These are phyloP conservation scores for Sinohyriopsis cumingii DNA, from an alignment of 2,888 invertebrate species.

Conservation along the genomic window DNA sequence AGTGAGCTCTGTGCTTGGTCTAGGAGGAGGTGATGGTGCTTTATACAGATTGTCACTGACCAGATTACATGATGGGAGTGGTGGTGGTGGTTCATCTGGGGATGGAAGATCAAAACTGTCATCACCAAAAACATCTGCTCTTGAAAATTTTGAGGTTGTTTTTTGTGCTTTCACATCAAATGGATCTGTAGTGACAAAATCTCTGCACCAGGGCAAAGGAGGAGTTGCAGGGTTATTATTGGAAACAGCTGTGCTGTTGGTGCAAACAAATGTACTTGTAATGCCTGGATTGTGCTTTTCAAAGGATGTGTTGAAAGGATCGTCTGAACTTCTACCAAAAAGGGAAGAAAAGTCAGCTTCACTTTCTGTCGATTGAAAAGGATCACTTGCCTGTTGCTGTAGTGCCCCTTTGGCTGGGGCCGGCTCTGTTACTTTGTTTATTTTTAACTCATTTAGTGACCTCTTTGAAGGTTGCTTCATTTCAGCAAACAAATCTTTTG, in stretches of 20 bases:
- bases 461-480: conserved; percentile 46
- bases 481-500: conserved; percentile 58
- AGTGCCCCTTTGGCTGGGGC: conserved; percentile 16
- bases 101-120: conserved; percentile 44
- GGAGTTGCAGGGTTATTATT: too few species aligned
- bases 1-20: conserved; percentile 13
- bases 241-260: too few species aligned
- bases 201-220: too few species aligned
- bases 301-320: conserved; percentile 45
- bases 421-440: conserved; percentile 23
- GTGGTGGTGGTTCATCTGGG: conserved; percentile 53
- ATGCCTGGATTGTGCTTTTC: conserved; percentile 10
- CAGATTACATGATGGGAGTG: conserved; percentile 43
- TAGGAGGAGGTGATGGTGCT: conserved; percentile 46
- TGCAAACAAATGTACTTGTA: too few species aligned
- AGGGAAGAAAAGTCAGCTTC: conserved; percentile 13
- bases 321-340: conserved; percentile 13
- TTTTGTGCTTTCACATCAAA: too few species aligned
- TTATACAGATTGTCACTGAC: conserved; percentile 13
- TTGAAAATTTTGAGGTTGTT: conserved; percentile 4
- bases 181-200: too few species aligned
- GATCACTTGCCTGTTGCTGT: conserved; percentile 46
- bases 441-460: conserved; percentile 53
- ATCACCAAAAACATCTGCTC: conserved; percentile 21
- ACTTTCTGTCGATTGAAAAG: conserved; percentile 36